phyloP scores from a whole-genome alignment of 2,888 invertebrate genomes.

The Brenthis hecate region DNA sequence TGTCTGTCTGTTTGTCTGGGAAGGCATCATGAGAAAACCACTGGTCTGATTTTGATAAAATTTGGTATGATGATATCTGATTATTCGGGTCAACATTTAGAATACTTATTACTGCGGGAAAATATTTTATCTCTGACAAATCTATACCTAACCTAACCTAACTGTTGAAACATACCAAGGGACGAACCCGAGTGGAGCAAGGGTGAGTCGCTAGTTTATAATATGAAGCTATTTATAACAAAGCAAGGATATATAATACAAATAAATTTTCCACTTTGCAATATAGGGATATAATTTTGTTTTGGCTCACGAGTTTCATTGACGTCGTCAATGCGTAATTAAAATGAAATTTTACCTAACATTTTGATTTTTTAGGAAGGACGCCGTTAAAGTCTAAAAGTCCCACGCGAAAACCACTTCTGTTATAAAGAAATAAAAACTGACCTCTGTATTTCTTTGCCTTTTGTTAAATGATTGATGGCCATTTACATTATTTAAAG shows the following conservation, averaged over 20 bases:
- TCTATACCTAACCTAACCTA: too few relatives aligned
- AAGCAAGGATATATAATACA: neutral
- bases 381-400: neutral
- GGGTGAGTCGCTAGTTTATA: too few relatives aligned
- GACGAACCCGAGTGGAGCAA: too few relatives aligned
- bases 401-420: slow-evolving; percentile 49
- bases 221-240: too few relatives aligned
- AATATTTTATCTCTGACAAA: too few relatives aligned
- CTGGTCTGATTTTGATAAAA: too few relatives aligned
- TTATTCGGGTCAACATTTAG: too few relatives aligned
- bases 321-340: neutral
- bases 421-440: slow-evolving; percentile 41
- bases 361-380: neutral
- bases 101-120: too few relatives aligned
- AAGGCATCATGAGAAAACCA: too few relatives aligned
- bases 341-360: slow-evolving; percentile 1
- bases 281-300: neutral
- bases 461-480: slow-evolving; percentile 77
- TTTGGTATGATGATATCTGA: too few relatives aligned
- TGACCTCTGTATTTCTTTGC: slow-evolving; percentile 43
- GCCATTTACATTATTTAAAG: slow-evolving; percentile 66
- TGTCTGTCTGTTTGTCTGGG: too few relatives aligned
- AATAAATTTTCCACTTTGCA: neutral
- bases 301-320: neutral
- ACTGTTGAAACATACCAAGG: too few relatives aligned